phyloP scores from a whole-genome alignment of 2,797 vertebrate species.

The Tiaroga cobitis region DNA sequence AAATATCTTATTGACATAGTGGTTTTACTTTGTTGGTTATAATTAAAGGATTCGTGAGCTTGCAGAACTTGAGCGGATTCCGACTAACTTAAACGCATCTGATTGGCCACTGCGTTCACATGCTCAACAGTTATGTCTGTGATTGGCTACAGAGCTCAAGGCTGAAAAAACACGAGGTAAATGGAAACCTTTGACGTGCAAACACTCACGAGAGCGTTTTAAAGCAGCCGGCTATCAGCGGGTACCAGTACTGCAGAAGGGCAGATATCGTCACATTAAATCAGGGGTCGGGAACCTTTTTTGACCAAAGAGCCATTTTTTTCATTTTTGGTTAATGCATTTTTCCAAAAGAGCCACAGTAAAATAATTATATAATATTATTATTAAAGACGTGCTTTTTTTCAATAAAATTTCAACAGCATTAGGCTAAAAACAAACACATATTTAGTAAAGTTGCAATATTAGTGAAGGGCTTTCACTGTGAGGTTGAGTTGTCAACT shows the following conservation, averaged over 20 bases:
- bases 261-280: background rate
- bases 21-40: background rate
- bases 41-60: background rate
- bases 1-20: background rate
- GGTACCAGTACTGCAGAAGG: background rate
- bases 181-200: background rate
- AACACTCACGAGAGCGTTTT: too few species aligned
- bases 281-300: too few species aligned
- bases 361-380: too few species aligned
- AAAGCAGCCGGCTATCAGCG: background rate
- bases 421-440: too few species aligned
- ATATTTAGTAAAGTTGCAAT: too few species aligned
- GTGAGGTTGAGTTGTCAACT: too few species aligned
- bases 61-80: background rate
- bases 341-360: too few species aligned
- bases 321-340: too few species aligned
- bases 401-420: too few species aligned
- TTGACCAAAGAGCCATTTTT: too few species aligned
- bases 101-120: background rate
- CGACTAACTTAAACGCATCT: background rate
- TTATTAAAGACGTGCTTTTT: too few species aligned
- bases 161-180: background rate
- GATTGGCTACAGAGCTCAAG: background rate
- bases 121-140: background rate
- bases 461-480: too few species aligned